Base-by-base conservation (phyloP, 2,113 vertebrate genomes). In the Synchiropus splendidus region DNA sequence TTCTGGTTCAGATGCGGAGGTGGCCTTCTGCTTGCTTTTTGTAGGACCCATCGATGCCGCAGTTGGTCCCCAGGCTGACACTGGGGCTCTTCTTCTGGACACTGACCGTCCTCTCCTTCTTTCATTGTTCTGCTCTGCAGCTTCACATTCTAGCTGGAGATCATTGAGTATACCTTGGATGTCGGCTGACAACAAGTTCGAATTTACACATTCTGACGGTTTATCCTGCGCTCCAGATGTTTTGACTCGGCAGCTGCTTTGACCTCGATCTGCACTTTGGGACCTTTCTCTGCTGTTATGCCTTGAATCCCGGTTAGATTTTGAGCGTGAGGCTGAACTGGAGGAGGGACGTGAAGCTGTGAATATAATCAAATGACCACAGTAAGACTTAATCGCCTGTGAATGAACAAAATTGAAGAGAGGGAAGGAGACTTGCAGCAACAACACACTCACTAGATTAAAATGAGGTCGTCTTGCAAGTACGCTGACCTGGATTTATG, bases 121-220 rank as follows among this genome's bases (percentile, higher is more conserved):
- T 33, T 78, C 48, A 10, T 53, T 18, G 39, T 38, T 27, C 35
- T 31, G 42, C 32, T 69, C 67, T 16, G 52, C 46, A 51, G 39
- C 48, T 48, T 54, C 48, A 16, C 72, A 77, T 55, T 92, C 90
- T 46, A 96, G 58, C 51, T 94, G 88, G 10, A 98, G 82, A 67
- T 96, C 93, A 58, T 94, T 88, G 0, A 97, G 87, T 61, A 99
- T 92, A 10, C 86, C 89, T 51, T 85, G 86, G 58, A 98, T 92
- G 67, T 96, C 89, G 43, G 89, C 12, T 0, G 94, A 86, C 45
- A 97, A 79, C 49, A 90, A 81, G 38, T 91, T 84, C 10, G 86
- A 82, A 40, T 80, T 87, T 44, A 84, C 36, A 42, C 50, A 43
- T 31, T 16, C 18, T 36, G 45, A 37, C 6, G 34, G 18, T 16